A percentile compares a stretch with the other conserved stretches of the same genome.
Evolutionary conservation across 2,888 invertebrate species (phyloP).

Genomic region (Agrochola lychnidis): DNA sequence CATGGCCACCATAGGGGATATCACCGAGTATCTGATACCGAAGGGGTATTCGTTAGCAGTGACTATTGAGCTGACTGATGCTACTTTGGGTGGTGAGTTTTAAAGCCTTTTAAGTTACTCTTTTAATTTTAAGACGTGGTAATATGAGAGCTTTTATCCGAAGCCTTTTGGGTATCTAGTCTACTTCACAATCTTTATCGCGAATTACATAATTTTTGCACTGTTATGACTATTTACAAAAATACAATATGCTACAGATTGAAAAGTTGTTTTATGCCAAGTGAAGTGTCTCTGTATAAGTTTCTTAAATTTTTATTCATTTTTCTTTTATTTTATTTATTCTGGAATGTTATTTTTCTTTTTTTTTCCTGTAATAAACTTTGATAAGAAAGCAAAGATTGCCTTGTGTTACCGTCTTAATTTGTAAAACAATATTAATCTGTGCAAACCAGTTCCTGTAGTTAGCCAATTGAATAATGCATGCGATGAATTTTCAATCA

Average conservation of each 20-base stretch:
- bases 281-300: neutral
- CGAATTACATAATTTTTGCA: neutral
- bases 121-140: neutral
- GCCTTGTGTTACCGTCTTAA: no score
- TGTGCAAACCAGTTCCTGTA: no score
- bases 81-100: constrained; percentile 91
- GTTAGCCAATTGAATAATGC: neutral
- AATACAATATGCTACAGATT: neutral
- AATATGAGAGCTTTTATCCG: neutral
- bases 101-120: neutral
- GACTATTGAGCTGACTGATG: constrained; percentile 93
- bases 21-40: constrained; percentile 92
- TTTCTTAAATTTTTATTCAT: neutral
- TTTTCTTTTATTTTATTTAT: neutral
- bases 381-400: no score
- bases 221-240: neutral
- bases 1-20: constrained; percentile 92
- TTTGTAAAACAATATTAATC: no score
- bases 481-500: neutral
- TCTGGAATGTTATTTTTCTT: neutral
- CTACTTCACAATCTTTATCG: no score
- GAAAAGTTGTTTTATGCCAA: neutral
- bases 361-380: neutral
- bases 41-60: constrained; percentile 93
- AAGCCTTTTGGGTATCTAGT: neutral